A percentile compares a stretch with the other conserved stretches of the same genome.
Evolutionary conservation across 2,113 vertebrate genomes (phyloP).

Genomic region (Agapornis roseicollis): DNA sequence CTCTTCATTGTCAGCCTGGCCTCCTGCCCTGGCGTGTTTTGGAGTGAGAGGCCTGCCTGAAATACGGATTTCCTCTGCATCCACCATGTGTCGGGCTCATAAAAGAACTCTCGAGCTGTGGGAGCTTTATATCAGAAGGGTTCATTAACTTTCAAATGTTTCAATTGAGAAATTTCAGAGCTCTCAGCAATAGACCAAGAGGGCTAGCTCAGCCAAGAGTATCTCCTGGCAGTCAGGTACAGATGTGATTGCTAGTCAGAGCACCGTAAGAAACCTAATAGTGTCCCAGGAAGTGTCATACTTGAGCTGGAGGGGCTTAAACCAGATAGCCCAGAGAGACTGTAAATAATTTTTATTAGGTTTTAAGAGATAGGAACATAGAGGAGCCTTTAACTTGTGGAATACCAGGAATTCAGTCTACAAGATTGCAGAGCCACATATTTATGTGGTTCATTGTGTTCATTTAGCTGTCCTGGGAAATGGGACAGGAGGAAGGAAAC

Average conservation of each 20-base stretch:
- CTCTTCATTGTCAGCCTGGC: neutral
- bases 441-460: neutral
- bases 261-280: neutral
- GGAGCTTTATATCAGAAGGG: constrained; percentile 44
- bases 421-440: neutral
- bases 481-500: neutral
- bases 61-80: neutral
- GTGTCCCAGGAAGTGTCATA: constrained; percentile 25
- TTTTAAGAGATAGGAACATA: neutral
- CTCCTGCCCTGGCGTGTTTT: neutral
- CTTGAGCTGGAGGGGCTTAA: constrained; percentile 30
- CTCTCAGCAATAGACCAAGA: neutral
- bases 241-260: constrained; percentile 45
- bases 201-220: constrained; percentile 13
- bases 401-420: neutral
- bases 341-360: constrained; percentile 26
- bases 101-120: neutral
- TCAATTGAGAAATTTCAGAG: constrained; percentile 48
- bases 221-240: constrained; percentile 46
- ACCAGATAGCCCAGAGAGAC: neutral
- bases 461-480: neutral
- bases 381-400: neutral
- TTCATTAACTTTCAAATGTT: constrained; percentile 63
- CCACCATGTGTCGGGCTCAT: neutral
- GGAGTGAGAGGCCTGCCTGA: neutral